Conservation (phyloP, 2,888 invertebrate species). For the Clostera curtula region DNA sequence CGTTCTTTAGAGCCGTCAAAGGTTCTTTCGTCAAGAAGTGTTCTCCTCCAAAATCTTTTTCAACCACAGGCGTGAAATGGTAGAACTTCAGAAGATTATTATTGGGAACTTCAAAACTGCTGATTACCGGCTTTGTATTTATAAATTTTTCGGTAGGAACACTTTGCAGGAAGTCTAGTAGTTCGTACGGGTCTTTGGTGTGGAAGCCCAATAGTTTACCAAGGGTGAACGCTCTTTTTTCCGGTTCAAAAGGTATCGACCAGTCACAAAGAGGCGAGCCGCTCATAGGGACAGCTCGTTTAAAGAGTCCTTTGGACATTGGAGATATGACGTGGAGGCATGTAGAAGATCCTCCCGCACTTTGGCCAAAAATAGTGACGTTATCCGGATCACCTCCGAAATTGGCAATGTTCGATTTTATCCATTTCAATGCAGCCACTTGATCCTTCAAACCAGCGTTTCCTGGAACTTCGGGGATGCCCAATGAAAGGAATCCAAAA, state of each 20-base stretch:
- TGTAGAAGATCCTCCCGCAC: slow-evolving; percentile 33
- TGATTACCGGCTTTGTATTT: slow-evolving; percentile 23
- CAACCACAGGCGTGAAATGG: slow-evolving; percentile 40
- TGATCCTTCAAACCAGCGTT: slow-evolving; percentile 72
- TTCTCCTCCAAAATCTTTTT: slow-evolving; percentile 39
- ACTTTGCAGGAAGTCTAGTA: slow-evolving; percentile 37
- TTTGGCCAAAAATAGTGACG: slow-evolving; percentile 41
- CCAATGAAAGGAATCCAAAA: slow-evolving; percentile 71
- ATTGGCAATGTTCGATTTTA: slow-evolving; percentile 30
- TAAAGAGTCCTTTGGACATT: slow-evolving; percentile 35
- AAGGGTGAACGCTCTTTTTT: slow-evolving; percentile 32
- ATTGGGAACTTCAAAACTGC: slow-evolving; percentile 27
- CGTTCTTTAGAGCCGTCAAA: slow-evolving; percentile 37
- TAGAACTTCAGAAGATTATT: slow-evolving; percentile 28
- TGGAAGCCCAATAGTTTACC: slow-evolving; percentile 36
- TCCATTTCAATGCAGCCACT: slow-evolving; percentile 37
- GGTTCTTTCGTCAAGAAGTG: slow-evolving; percentile 34
- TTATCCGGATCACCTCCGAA: slow-evolving; percentile 40
- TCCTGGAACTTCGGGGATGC: slow-evolving; percentile 70
- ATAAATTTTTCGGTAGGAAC: slow-evolving; percentile 31
- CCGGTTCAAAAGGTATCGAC: slow-evolving; percentile 27
- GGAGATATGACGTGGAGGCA: slow-evolving; percentile 33
- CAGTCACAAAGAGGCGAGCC: slow-evolving; percentile 37
- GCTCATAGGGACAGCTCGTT: slow-evolving; percentile 34
- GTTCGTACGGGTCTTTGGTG: slow-evolving; percentile 29